These are phyloP conservation scores for Oegoconia quadripuncta DNA, from an alignment of 2,888 invertebrate species.

Conservation along the genomic window DNA sequence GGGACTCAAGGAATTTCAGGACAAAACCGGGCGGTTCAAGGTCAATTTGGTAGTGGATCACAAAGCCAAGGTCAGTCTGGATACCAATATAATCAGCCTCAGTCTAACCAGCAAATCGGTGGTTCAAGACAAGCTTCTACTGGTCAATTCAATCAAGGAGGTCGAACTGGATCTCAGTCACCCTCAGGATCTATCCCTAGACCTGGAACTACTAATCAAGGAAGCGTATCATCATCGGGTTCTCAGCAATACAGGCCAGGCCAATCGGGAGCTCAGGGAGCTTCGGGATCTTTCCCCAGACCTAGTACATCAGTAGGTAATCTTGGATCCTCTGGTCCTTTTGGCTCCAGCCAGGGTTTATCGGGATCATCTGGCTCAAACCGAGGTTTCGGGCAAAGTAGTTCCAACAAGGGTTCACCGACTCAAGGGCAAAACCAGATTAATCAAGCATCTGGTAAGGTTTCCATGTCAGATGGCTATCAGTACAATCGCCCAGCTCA, in stretches of 20 bases:
- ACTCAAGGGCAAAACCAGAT: constrained; percentile 12
- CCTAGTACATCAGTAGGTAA: neutral
- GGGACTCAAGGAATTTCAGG: constrained; percentile 9
- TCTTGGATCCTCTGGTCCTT: constrained; percentile 13
- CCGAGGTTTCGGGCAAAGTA: neutral
- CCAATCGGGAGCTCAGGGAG: constrained; percentile 18
- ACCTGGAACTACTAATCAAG: neutral
- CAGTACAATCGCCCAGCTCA: constrained; percentile 36
- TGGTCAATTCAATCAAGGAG: constrained; percentile 5
- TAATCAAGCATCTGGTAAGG: constrained; percentile 16
- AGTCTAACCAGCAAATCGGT: constrained; percentile 11
- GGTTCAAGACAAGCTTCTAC: constrained; percentile 10
- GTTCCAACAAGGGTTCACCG: constrained; percentile 6
- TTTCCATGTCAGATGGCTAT: constrained; percentile 27
- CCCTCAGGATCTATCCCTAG: constrained; percentile 14
- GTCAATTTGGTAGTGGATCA: constrained; percentile 9
- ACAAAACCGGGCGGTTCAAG: constrained; percentile 10
- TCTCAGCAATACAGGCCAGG: constrained; percentile 10
- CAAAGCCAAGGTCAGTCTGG: constrained; percentile 24
- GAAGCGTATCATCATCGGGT: neutral
- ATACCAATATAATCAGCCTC: constrained; percentile 26
- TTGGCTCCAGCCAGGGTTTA: constrained; percentile 18
- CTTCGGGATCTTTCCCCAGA: constrained; percentile 16
- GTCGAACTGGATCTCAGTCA: constrained; percentile 5
- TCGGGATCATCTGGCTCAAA: constrained; percentile 11